These are phyloP conservation scores for Hydropsyche tenuis DNA, from an alignment of 1,140 invertebrate species.

Conservation along the genomic window DNA sequence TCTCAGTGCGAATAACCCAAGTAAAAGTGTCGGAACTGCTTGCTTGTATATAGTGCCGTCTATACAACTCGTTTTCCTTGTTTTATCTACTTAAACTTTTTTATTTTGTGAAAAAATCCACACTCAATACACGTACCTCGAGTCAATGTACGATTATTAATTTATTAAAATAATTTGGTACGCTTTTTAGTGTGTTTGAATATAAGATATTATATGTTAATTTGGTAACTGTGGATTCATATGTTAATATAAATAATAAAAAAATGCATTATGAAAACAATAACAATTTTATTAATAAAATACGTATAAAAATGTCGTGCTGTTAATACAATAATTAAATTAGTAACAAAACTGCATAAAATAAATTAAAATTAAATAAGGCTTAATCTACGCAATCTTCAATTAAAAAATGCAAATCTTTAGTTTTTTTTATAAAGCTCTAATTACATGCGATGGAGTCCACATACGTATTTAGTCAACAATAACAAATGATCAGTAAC, in stretches of 20 bases:
- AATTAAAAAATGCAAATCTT: neutral
- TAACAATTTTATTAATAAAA: constrained; percentile 33
- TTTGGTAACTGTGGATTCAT: too few species aligned
- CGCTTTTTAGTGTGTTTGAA: neutral
- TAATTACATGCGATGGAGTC: neutral
- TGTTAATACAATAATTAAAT: neutral
- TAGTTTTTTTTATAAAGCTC: neutral
- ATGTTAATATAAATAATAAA: too few species aligned
- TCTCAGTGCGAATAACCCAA: constrained; percentile 13
- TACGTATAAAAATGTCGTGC: constrained; percentile 19
- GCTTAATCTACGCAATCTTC: neutral
- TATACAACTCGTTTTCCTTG: constrained; percentile 6
- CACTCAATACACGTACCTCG: neutral
- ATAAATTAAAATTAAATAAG: constrained; percentile 30
- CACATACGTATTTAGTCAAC: neutral
- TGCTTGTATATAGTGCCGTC: neutral
- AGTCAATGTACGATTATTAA: neutral
- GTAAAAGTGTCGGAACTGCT: constrained; percentile 24
- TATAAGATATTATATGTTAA: too few species aligned
- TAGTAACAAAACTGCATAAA: constrained; percentile 12
- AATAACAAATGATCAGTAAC: neutral
- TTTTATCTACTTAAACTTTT: neutral
- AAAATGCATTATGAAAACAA: constrained; percentile 27
- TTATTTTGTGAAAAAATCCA: too few species aligned
- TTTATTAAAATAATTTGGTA: constrained; percentile 20